Evolutionary conservation across 2,113 vertebrate genomes (phyloP).

Genomic region (Megaceryle torquata): DNA sequence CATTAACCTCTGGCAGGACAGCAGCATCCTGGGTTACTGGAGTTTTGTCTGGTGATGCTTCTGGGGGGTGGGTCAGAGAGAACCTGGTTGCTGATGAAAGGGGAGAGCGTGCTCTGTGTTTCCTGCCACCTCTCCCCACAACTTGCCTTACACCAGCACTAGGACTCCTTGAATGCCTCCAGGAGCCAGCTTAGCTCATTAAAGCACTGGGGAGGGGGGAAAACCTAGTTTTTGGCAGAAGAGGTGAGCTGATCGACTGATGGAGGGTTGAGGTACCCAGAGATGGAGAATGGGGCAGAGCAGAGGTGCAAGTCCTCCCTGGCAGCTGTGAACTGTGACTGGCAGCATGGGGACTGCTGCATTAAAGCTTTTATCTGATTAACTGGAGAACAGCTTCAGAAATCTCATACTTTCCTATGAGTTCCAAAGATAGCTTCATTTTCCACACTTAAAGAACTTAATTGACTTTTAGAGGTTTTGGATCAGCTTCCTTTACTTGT

Average conservation of each 20-base stretch:
- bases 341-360: neutral
- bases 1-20: neutral
- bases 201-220: neutral
- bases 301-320: neutral
- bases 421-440: neutral
- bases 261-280: neutral
- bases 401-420: neutral
- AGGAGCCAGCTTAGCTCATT: neutral
- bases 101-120: neutral
- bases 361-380: neutral
- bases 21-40: neutral
- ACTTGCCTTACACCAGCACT: neutral
- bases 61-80: fast-evolving
- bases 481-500: neutral
- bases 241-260: neutral
- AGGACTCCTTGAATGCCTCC: neutral
- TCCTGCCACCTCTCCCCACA: neutral
- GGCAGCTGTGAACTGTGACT: too few relatives aligned
- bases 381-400: neutral
- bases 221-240: neutral
- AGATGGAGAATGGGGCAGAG: neutral
- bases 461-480: neutral
- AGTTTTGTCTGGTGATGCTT: neutral
- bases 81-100: neutral
- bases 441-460: neutral